Conservation (phyloP, 2,888 invertebrate species). For the Ischnura elegans region DNA sequence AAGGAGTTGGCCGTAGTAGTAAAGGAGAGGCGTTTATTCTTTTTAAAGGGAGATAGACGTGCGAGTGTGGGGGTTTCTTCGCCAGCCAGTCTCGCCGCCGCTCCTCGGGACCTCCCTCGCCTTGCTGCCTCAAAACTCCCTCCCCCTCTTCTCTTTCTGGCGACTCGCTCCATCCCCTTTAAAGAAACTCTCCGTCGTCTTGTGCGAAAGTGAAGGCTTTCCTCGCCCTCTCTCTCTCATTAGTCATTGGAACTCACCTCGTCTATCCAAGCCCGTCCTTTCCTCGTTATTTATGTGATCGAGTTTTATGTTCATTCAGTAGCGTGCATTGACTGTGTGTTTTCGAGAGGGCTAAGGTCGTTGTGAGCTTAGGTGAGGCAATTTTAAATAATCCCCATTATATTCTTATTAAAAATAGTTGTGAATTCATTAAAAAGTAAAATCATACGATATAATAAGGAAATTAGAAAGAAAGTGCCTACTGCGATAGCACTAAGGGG, state of each 20-base stretch:
- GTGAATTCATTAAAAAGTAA: too few relatives aligned
- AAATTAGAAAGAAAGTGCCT: too few relatives aligned
- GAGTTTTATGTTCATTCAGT: too few relatives aligned
- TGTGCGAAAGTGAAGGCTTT: conserved; percentile 57
- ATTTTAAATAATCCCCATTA: too few relatives aligned
- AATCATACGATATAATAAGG: too few relatives aligned
- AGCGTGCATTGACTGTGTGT: too few relatives aligned
- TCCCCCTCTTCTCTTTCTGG: background rate
- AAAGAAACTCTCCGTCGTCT: conserved; percentile 37
- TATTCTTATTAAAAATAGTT: too few relatives aligned
- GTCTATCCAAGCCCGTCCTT: background rate
- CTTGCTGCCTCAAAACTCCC: background rate
- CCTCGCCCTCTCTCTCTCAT: conserved; percentile 27
- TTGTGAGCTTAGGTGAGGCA: too few relatives aligned
- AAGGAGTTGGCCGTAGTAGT: background rate
- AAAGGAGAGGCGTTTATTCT: background rate
- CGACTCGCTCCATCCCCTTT: conserved; percentile 48
- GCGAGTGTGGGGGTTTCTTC: background rate
- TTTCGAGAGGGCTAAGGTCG: too few relatives aligned
- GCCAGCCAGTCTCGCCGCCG: conserved; percentile 23
- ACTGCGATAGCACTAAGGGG: too few relatives aligned
- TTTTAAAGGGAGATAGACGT: conserved; percentile 50
- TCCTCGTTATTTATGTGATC: background rate
- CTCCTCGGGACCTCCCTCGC: background rate
- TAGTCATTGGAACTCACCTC: background rate